These are phyloP conservation scores for Sitodiplosis mosellana DNA, from an alignment of 1,140 invertebrate genomes.

Conservation along the genomic window DNA sequence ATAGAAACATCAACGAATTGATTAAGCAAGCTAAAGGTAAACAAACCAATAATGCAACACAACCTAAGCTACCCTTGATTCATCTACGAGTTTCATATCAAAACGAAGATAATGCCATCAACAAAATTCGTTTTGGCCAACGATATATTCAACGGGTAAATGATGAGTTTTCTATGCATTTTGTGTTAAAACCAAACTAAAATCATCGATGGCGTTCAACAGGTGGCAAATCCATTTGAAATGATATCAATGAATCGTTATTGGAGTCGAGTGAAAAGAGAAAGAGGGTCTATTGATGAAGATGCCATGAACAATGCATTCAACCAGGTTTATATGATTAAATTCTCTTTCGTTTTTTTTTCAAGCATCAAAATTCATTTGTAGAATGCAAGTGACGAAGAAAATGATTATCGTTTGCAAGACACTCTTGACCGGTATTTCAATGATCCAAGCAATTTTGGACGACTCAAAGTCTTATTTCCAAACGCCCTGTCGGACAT, in stretches of 20 bases:
- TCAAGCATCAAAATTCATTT: too few relatives aligned
- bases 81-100: constrained; percentile 59
- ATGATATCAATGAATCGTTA: constrained; percentile 32
- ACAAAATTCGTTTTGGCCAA: constrained; percentile 57
- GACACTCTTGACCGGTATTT: constrained; percentile 46
- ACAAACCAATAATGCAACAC: constrained; percentile 42
- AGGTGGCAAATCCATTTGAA: constrained; percentile 45
- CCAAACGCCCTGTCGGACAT: constrained; percentile 19
- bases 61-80: constrained; percentile 61
- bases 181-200: too few relatives aligned
- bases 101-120: constrained; percentile 46
- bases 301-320: constrained; percentile 15
- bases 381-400: constrained; percentile 11
- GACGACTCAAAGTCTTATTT: constrained; percentile 13
- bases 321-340: too few relatives aligned
- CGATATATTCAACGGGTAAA: constrained; percentile 27
- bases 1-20: constrained; percentile 33
- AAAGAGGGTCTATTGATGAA: constrained; percentile 12
- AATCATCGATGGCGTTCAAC: constrained; percentile 22
- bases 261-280: constrained; percentile 7
- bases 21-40: constrained; percentile 27
- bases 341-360: constrained; percentile 7
- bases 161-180: too few relatives aligned
- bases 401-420: constrained; percentile 30
- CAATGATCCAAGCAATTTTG: constrained; percentile 14